Conservation (phyloP, 2,888 invertebrate species). For the Ellobium chinense region DNA sequence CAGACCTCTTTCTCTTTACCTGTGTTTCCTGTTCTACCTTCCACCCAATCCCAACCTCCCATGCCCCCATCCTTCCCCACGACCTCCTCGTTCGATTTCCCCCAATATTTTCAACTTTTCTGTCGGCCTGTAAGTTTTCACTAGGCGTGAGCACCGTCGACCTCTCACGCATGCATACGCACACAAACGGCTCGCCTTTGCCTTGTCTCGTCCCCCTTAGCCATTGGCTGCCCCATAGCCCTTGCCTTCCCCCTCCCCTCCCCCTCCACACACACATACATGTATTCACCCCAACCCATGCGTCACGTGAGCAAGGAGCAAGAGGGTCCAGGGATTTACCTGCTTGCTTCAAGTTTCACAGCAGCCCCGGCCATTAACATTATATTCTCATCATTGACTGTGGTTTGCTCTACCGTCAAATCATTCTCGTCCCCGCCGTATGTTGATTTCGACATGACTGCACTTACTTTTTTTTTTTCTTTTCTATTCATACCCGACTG, state of each 20-base stretch:
- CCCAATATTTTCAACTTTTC: background rate
- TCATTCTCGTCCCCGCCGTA: background rate
- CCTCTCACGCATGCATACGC: slow-evolving; percentile 1
- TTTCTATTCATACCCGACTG: background rate
- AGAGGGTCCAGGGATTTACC: background rate
- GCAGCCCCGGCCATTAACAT: background rate
- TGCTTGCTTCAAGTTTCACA: background rate
- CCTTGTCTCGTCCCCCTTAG: background rate
- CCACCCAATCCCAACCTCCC: background rate
- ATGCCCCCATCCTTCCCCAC: background rate
- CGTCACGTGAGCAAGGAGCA: background rate
- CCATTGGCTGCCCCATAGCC: background rate
- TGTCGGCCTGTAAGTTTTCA: background rate
- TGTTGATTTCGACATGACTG: background rate
- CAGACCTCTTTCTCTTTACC: background rate
- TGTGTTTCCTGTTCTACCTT: background rate
- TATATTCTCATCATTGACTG: background rate
- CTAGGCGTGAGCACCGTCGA: background rate
- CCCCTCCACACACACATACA: background rate
- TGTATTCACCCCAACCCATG: background rate
- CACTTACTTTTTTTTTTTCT: background rate
- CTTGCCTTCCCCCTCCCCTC: background rate
- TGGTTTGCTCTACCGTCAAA: background rate
- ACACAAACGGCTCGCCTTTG: no score
- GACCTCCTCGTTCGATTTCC: background rate